Evolutionary conservation across 2,113 vertebrate species (phyloP).

Genomic region (Pelecanoides urinatrix): DNA sequence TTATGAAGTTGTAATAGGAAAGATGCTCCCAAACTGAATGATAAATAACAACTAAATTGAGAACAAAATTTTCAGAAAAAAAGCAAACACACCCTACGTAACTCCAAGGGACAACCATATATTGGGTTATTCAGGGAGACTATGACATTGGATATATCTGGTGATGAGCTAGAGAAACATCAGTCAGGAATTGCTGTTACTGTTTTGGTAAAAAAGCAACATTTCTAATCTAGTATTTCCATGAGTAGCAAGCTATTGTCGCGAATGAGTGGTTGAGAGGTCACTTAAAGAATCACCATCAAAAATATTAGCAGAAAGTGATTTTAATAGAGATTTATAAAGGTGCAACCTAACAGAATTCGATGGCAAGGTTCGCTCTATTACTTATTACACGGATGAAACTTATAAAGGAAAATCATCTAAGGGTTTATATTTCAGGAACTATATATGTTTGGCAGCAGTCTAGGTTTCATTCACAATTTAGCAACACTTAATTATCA

Average conservation of each 20-base stretch:
- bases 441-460: too few species aligned
- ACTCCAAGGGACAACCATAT: background rate
- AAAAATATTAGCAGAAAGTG: too few species aligned
- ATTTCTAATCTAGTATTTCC: background rate
- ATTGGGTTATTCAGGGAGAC: background rate
- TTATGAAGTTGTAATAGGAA: background rate
- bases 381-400: too few species aligned
- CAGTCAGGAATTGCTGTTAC: background rate
- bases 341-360: too few species aligned
- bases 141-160: background rate
- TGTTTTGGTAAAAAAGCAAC: background rate
- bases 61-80: background rate
- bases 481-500: too few species aligned
- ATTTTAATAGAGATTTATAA: too few species aligned
- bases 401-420: too few species aligned
- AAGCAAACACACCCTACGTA: background rate
- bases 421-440: too few species aligned
- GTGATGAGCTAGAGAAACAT: background rate
- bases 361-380: too few species aligned
- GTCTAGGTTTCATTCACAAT: too few species aligned
- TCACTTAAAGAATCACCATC: too few species aligned
- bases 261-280: too few species aligned
- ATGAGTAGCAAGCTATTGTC: background rate
- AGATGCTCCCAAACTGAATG: background rate
- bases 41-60: background rate